Evolutionary conservation across 2,113 vertebrate species (phyloP).

Genomic region (Psittacula cyanocephala): DNA sequence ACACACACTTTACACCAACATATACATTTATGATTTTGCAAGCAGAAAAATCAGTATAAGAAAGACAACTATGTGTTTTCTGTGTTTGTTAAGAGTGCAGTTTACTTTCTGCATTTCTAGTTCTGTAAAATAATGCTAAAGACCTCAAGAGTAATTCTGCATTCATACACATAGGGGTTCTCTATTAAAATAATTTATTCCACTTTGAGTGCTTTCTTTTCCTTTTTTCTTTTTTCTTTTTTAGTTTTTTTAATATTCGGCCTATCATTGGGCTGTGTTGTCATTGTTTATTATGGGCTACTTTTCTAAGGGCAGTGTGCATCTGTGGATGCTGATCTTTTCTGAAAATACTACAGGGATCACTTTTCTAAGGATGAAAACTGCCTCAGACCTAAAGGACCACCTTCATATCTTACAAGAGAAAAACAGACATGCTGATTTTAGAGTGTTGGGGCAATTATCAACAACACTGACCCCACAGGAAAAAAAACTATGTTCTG

Average conservation of each 20-base stretch:
- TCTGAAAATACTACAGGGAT: background rate
- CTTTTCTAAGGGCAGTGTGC: background rate
- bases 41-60: background rate
- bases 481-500: background rate
- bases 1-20: background rate
- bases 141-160: background rate
- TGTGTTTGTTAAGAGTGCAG: background rate
- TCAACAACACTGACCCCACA: background rate
- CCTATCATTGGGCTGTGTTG: background rate
- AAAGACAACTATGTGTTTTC: background rate
- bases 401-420: background rate
- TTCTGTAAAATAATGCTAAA: background rate
- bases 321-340: background rate
- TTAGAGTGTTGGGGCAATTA: background rate
- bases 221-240: background rate
- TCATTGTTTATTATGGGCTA: background rate
- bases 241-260: background rate
- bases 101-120: background rate
- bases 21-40: background rate
- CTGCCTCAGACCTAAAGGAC: background rate
- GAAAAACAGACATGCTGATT: background rate
- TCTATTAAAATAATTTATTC: background rate
- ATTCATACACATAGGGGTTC: background rate
- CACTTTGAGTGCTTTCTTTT: background rate
- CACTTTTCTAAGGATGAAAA: background rate